A percentile compares a stretch with the other conserved stretches of the same genome.
These are phyloP conservation scores for Rostratula benghalensis DNA, from an alignment of 2,113 vertebrate species.

Conservation along the genomic window DNA sequence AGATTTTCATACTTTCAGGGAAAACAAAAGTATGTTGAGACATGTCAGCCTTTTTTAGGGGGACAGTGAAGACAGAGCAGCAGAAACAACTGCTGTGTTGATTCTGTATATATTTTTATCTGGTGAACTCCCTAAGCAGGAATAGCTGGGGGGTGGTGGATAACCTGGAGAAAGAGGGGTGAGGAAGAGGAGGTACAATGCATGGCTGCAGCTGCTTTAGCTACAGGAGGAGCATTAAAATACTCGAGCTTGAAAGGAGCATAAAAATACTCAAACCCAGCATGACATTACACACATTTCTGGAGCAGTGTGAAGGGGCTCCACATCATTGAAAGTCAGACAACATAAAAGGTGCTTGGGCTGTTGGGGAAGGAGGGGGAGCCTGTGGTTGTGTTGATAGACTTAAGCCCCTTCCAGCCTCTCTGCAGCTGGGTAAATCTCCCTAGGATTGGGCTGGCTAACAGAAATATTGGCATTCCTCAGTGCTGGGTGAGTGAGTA, in stretches of 20 bases:
- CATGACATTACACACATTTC: fast-evolving
- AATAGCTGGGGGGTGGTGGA: not conserved
- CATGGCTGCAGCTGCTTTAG: not conserved
- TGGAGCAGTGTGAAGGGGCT: not conserved
- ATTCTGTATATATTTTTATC: not conserved
- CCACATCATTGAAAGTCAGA: not conserved
- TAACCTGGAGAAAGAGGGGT: not conserved
- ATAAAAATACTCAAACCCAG: not conserved
- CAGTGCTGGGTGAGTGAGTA: constrained; percentile 51
- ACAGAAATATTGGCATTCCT: constrained; percentile 65
- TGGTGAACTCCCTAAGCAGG: not conserved
- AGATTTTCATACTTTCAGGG: not conserved
- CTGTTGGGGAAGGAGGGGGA: constrained; percentile 6
- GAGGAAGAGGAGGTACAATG: not conserved
- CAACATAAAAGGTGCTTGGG: constrained; percentile 28
- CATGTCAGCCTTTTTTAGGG: not conserved
- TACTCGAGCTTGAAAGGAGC: not conserved
- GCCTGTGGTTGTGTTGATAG: constrained; percentile 46
- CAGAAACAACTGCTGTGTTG: not conserved
- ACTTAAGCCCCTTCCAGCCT: constrained; percentile 57
- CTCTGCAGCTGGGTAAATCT: constrained; percentile 65
- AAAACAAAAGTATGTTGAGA: not conserved
- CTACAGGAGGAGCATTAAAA: not conserved
- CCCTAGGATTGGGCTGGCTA: constrained; percentile 57
- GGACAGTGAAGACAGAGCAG: not conserved